Conservation (phyloP, 2,888 invertebrate species). For the Diarsia brunnea region DNA sequence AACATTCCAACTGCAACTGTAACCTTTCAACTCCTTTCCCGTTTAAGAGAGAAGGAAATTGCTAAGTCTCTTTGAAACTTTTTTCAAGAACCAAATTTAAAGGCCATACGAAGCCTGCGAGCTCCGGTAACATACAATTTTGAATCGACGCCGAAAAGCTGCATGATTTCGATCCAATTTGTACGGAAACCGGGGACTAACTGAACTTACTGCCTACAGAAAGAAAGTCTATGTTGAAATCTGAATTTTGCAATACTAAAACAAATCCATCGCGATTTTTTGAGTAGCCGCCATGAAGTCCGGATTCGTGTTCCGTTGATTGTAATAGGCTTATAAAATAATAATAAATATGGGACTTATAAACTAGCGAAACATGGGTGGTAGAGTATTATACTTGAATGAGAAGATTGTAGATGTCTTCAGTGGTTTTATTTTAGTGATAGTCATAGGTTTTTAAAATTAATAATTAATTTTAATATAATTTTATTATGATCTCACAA, state of each 20-base stretch:
- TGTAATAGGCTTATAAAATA: too few species aligned
- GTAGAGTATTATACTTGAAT: neutral
- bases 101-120: neutral
- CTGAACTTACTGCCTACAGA: neutral
- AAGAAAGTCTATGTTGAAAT: constrained; percentile 10
- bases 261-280: neutral
- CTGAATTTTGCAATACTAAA: neutral
- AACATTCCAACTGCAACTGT: neutral
- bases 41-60: neutral
- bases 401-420: too few species aligned
- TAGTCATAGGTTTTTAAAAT: too few species aligned
- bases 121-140: constrained; percentile 21
- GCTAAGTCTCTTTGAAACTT: neutral
- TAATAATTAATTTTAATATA: too few species aligned
- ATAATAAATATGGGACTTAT: too few species aligned
- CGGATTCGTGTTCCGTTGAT: neutral
- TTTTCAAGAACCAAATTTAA: neutral
- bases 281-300: neutral
- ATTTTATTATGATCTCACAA: too few species aligned
- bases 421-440: too few species aligned
- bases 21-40: neutral
- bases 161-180: constrained; percentile 20
- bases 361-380: neutral
- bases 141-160: constrained; percentile 19
- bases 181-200: neutral